Conservation (phyloP, 1,140 invertebrate genomes). For the Eumaeus atala region DNA sequence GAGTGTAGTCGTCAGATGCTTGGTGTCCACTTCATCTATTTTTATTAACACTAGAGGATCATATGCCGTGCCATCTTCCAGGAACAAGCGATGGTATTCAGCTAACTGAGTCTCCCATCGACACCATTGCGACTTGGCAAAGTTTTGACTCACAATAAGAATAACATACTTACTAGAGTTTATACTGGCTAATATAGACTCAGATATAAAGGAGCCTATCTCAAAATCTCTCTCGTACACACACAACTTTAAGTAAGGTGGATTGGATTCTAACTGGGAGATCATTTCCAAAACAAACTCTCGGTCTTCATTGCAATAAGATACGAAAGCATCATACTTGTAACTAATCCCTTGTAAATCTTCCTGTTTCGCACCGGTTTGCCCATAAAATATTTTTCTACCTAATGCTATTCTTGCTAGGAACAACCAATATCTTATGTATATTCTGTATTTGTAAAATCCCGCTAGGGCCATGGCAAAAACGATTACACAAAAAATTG, state of each 20-base stretch:
- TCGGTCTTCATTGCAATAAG: conserved; percentile 78
- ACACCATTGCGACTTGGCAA: conserved; percentile 80
- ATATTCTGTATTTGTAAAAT: conserved; percentile 59
- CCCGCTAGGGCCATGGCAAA: conserved; percentile 32
- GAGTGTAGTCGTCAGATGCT: conserved; percentile 74
- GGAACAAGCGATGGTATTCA: conserved; percentile 71
- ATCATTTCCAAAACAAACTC: conserved; percentile 77
- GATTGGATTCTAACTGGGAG: conserved; percentile 72
- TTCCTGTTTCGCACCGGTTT: conserved; percentile 24
- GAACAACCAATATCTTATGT: conserved; percentile 75
- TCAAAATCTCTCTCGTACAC: conserved; percentile 81
- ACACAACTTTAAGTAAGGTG: conserved; percentile 76
- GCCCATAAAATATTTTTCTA: conserved; percentile 52
- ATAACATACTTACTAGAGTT: conserved; percentile 77
- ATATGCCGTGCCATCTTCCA: conserved; percentile 59
- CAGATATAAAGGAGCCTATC: conserved; percentile 77
- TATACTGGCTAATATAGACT: conserved; percentile 77
- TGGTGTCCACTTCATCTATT: conserved; percentile 72
- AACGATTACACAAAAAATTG: conserved; percentile 28
- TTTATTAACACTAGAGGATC: conserved; percentile 77
- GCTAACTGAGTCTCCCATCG: conserved; percentile 79
- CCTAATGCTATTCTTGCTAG: conserved; percentile 65
- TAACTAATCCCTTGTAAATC: conserved; percentile 42
- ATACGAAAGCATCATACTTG: conserved; percentile 80
- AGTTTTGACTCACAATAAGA: conserved; percentile 78